phyloP scores from a whole-genome alignment of 2,888 invertebrate genomes.

The Apomyelois bistriatella region DNA sequence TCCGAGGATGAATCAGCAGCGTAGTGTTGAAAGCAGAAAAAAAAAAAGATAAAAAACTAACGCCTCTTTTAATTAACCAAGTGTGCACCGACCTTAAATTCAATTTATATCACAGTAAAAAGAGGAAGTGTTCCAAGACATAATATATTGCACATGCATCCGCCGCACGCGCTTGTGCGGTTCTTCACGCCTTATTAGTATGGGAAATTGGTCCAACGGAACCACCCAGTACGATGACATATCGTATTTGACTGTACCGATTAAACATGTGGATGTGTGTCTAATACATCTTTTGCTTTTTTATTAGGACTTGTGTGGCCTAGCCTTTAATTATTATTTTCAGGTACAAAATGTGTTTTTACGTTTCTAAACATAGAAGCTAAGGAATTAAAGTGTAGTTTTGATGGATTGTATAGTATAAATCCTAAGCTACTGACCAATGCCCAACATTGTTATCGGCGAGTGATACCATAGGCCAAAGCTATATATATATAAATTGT shows the following conservation, averaged over 20 bases:
- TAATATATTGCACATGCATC: constrained; percentile 37
- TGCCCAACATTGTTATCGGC: too few species aligned
- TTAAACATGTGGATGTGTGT: not conserved
- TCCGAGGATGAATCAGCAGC: too few species aligned
- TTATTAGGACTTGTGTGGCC: constrained; percentile 8
- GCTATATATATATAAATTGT: too few species aligned
- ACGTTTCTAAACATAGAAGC: too few species aligned
- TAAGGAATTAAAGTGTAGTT: too few species aligned
- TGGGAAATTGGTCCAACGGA: constrained; percentile 55
- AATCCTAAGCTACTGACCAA: too few species aligned
- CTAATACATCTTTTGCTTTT: not conserved
- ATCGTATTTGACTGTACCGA: constrained; percentile 1
- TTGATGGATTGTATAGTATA: too few species aligned
- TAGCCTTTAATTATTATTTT: not conserved
- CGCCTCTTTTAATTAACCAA: not conserved
- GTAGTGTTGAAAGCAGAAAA: too few species aligned
- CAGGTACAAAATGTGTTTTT: too few species aligned
- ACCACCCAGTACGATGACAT: constrained; percentile 38
- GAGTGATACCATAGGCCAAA: too few species aligned
- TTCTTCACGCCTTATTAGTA: constrained; percentile 69
- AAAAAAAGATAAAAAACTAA: not conserved
- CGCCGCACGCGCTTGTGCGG: constrained; percentile 40
- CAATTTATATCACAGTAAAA: constrained; percentile 35
- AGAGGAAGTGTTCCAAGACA: constrained; percentile 34
- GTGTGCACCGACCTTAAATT: constrained; percentile 20